These are phyloP conservation scores for Nymphalis urticae DNA, from an alignment of 2,888 invertebrate species.

Conservation along the genomic window DNA sequence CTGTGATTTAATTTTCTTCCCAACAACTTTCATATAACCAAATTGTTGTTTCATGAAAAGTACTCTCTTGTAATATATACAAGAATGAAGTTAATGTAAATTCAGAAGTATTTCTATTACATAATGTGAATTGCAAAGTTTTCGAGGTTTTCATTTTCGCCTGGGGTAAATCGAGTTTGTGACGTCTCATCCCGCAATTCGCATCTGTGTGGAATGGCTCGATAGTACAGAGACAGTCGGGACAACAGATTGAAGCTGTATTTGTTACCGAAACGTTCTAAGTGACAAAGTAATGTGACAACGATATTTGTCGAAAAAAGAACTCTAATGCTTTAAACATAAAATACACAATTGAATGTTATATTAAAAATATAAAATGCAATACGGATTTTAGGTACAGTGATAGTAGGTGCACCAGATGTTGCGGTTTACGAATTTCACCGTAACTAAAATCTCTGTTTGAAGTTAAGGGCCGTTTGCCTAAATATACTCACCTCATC, in stretches of 20 bases:
- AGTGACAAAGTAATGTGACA: slow-evolving; percentile 48
- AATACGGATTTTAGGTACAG: slow-evolving; percentile 60
- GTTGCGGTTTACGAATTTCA: slow-evolving; percentile 76
- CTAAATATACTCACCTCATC: slow-evolving; percentile 26
- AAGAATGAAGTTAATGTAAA: slow-evolving; percentile 17
- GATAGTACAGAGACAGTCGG: slow-evolving; percentile 65
- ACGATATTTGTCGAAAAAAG: slow-evolving; percentile 41
- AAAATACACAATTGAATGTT: slow-evolving; percentile 44
- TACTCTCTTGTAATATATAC: not conserved
- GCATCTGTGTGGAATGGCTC: slow-evolving; percentile 72
- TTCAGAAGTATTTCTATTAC: slow-evolving; percentile 34
- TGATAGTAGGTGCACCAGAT: slow-evolving; percentile 68
- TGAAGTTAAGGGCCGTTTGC: slow-evolving; percentile 57
- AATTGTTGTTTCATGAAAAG: slow-evolving; percentile 2
- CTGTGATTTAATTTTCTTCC: too few species aligned
- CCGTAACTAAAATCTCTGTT: slow-evolving; percentile 71
- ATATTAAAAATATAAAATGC: slow-evolving; percentile 64
- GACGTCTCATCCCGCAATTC: slow-evolving; percentile 63
- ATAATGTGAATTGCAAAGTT: slow-evolving; percentile 40
- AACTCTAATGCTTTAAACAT: slow-evolving; percentile 38
- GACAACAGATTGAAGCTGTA: slow-evolving; percentile 75
- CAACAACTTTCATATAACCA: not conserved
- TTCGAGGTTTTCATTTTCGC: slow-evolving; percentile 63
- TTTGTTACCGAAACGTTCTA: slow-evolving; percentile 55
- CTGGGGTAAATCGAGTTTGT: slow-evolving; percentile 67